A percentile compares a stretch with the other conserved stretches of the same genome.
phyloP scores from a whole-genome alignment of 1,140 invertebrate genomes.

The Amphibalanus amphitrite region DNA sequence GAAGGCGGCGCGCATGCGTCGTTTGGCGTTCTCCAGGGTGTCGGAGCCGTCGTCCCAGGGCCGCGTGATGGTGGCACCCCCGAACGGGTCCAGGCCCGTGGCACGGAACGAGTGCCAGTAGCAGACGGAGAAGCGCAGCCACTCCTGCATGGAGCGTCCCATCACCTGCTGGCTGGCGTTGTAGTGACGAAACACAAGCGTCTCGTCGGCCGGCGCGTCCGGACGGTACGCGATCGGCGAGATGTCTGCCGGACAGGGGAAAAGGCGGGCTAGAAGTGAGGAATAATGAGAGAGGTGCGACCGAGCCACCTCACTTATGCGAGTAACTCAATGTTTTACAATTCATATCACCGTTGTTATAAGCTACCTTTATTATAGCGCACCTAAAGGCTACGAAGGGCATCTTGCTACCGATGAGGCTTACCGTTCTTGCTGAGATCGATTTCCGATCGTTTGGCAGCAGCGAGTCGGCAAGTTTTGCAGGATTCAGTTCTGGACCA shows the following conservation, averaged over 20 bases:
- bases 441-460: too few relatives aligned
- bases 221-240: conserved; percentile 15
- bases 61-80: conserved; percentile 29
- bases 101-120: conserved; percentile 34
- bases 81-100: conserved; percentile 34
- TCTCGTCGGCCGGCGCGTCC: conserved; percentile 14
- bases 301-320: too few relatives aligned
- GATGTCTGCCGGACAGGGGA: conserved; percentile 9
- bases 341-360: too few relatives aligned
- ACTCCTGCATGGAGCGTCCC: conserved; percentile 41
- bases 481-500: too few relatives aligned
- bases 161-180: conserved; percentile 23
- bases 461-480: too few relatives aligned
- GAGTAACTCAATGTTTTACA: too few relatives aligned
- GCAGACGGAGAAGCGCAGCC: conserved; percentile 41
- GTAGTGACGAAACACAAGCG: conserved; percentile 18
- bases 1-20: conserved; percentile 39
- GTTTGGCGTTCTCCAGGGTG: conserved; percentile 38
- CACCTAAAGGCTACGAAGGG: too few relatives aligned
- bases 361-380: too few relatives aligned
- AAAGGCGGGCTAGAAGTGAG: too few relatives aligned
- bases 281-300: too few relatives aligned
- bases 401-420: too few relatives aligned
- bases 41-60: conserved; percentile 40
- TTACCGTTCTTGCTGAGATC: too few relatives aligned